Evolutionary conservation across 2,797 vertebrate genomes (phyloP), one percentile per base, ranked within the genome.

Genomic region (Rhinoraja longicauda): DNA sequence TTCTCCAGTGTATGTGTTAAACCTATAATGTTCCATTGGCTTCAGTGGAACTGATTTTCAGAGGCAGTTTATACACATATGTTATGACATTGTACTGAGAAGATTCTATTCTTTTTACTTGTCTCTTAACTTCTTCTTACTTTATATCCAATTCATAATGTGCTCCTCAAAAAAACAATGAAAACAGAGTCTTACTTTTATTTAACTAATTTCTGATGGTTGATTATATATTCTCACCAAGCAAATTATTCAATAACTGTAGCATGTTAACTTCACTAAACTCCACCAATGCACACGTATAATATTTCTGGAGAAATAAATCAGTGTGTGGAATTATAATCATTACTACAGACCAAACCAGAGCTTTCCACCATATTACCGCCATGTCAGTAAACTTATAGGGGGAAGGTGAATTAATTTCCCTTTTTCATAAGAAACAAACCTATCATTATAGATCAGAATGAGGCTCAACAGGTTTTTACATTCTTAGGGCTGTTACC

Each of bases 401-500:
- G 90, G 90, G 57, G 75, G 45, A 45, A 39, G 90, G 6, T 91
- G 67, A 72, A 92, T 75, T 73, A 15, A 57, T 64, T 88, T 88
- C n/a, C 12, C 26, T 53, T 92, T 5, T 2, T 75, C 36, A 70
- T 57, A 45, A 93, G 93, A 93, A 84, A 94, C 93, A 62, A 9
- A 94, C 94, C 88, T 0, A 0, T 95, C 91, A 93, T 94, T 95
- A 93, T 1, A 6, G 7, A 36, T 93, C 24, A 64, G 93, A 93
- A 67, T 72, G 76, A 62, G 93, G 7, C 94, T 94, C 84, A 93
- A 94, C 79, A 94, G 93, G 32, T 29, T 93, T 94, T 94, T 94
- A 57, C 64, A 92, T 94, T 94, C 90, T 62, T 93, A 93, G 64
- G 93, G 91, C 62, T 93, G 64, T 93, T 94, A 95, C 94, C 93